phyloP scores from a whole-genome alignment of 2,113 vertebrate genomes.

The Catharus fuscescens region DNA sequence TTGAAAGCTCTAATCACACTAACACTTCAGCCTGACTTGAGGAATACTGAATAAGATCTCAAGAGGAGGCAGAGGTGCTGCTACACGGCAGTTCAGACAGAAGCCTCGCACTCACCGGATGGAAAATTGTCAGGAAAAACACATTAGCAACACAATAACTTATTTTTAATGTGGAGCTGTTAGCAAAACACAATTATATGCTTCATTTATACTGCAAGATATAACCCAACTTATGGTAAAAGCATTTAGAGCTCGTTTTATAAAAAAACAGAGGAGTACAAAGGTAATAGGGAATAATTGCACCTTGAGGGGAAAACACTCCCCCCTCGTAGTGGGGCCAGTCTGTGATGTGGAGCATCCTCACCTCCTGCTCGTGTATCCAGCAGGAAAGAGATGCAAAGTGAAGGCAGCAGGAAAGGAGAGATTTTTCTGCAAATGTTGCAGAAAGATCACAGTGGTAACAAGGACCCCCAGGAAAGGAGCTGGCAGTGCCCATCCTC shows the following conservation, averaged over 20 bases:
- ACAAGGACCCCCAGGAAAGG: background rate
- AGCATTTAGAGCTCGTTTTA: background rate
- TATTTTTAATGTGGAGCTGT: constrained; percentile 59
- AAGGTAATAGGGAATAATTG: background rate
- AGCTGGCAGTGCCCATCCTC: background rate
- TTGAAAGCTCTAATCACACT: background rate
- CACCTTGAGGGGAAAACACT: background rate
- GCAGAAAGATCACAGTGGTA: background rate
- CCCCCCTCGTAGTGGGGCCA: background rate
- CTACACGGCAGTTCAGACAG: background rate
- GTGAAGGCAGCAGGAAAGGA: background rate
- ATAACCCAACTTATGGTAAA: background rate
- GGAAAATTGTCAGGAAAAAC: constrained; percentile 50
- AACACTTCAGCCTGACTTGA: background rate
- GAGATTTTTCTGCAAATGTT: background rate
- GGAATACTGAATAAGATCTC: background rate
- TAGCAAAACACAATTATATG: constrained; percentile 72
- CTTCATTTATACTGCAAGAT: constrained; percentile 61
- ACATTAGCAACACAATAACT: constrained; percentile 51
- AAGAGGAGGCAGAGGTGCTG: background rate
- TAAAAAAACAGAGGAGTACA: background rate
- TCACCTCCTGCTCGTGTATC: background rate
- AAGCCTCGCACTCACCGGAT: background rate
- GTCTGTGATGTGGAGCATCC: background rate
- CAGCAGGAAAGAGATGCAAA: background rate